Base-by-base conservation (phyloP, 2,797 vertebrate genomes). In the Holocentrus rufus region DNA sequence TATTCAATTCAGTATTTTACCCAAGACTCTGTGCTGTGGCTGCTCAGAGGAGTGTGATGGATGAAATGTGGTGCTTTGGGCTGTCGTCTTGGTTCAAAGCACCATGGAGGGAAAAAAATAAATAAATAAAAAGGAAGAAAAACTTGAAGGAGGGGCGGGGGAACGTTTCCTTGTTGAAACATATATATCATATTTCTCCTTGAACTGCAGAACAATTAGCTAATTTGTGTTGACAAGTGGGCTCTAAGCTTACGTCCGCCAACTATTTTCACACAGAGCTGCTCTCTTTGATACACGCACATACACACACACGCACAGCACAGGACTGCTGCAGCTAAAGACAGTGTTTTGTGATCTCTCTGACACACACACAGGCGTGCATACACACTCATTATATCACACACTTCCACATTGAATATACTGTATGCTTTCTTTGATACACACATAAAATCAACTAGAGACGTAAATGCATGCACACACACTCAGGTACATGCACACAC, bases 171-270 rank as follows among this genome's bases (percentile, higher is more conserved):
- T 2, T 7, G 22, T 1, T 59, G 7, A 72, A 72, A 67, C 17
- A 59, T 53, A 65, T 61, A 44, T 53, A 58, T 47, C 34, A 30
- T 31, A 50, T 61, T 63, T 78, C 65, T 36, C 46, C 34, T 57
- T 18, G 7, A 46, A 30, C 34, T 79, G 76, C 67, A 69, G 69
- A 69, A 82, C 69, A 81, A 77, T 80, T 81, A 83, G 46, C 58
- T 81, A 62, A 84, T 76, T 55, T 68, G 25, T 67, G 63, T 39
- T 58, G 78, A 82, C 72, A 66, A 60, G 72, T 15, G 42, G 61
- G 65, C 60, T 72, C 47, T 8, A 59, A 78, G 59, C 54, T 60
- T 1, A 79, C 62, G 68, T 55, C 73, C 58, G 60, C 53, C 7
- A 63, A 1, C 44, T 67, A 66, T 74, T 76, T 83, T 79, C 75